Evolutionary conservation across 2,113 vertebrate genomes (phyloP).

Genomic region (Stigmatopora argus): DNA sequence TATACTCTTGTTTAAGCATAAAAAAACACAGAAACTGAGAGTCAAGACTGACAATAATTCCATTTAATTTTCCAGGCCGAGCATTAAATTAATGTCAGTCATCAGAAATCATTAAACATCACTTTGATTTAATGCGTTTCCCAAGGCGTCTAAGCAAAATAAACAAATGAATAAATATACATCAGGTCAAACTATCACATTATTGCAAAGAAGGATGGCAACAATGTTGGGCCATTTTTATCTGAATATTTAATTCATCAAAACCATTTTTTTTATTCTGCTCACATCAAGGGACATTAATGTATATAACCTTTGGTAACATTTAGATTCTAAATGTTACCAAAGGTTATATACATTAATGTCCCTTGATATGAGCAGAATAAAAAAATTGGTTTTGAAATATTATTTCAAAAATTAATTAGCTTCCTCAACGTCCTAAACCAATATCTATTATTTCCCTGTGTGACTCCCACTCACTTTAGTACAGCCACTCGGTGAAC

Average conservation of each 20-base stretch:
- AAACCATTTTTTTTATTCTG: not conserved
- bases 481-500: not conserved
- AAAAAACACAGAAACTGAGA: not conserved
- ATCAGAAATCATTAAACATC: not conserved
- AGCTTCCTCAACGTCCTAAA: not conserved
- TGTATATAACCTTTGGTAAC: not conserved
- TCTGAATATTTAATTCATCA: not conserved
- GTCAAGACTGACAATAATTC: not conserved
- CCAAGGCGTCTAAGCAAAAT: not conserved
- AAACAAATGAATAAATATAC: not conserved
- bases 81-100: not conserved
- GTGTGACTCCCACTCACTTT: not conserved
- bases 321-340: not conserved
- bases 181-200: no score
- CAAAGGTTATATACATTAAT: not conserved
- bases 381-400: no score
- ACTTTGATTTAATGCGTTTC: not conserved
- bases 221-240: not conserved
- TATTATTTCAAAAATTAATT: not conserved
- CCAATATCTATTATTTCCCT: not conserved
- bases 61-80: not conserved
- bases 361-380: not conserved
- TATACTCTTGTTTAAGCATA: slow-evolving; percentile 7
- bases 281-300: not conserved
- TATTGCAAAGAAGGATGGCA: not conserved